These are phyloP conservation scores for Corydoras sp. DNA, from an alignment of 2,113 vertebrate species.

Conservation along the genomic window DNA sequence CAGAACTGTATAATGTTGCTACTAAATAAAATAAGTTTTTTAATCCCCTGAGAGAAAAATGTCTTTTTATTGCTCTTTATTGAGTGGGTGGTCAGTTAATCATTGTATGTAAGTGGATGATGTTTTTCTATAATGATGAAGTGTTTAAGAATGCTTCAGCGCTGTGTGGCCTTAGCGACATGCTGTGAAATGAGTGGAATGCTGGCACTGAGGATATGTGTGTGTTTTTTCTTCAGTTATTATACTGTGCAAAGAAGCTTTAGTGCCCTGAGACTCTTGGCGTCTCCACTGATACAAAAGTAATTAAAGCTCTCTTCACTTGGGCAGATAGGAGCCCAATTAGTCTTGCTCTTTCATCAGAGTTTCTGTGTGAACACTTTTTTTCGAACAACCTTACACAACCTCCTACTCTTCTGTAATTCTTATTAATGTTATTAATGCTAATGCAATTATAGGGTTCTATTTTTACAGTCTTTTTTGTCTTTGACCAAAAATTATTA, in stretches of 20 bases:
- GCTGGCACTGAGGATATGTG: slow-evolving; percentile 6
- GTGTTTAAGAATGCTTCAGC: slow-evolving; percentile 16
- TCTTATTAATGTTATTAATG: slow-evolving; percentile 31
- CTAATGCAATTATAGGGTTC: slow-evolving; percentile 24
- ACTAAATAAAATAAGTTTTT: background rate
- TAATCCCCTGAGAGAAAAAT: background rate
- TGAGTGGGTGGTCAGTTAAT: slow-evolving; percentile 1
- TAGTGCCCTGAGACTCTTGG: slow-evolving; percentile 21
- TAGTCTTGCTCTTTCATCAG: slow-evolving; percentile 34
- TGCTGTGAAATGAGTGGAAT: background rate
- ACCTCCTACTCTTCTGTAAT: slow-evolving; percentile 24
- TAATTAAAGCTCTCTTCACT: slow-evolving; percentile 36
- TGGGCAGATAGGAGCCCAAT: slow-evolving; percentile 29
- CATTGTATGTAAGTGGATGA: slow-evolving; percentile 1
- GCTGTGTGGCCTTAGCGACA: slow-evolving; percentile 16
- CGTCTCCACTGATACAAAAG: slow-evolving; percentile 33
- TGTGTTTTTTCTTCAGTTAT: slow-evolving; percentile 11
- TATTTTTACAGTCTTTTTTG: slow-evolving; percentile 14
- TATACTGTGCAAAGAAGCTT: slow-evolving; percentile 20
- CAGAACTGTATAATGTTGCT: background rate
- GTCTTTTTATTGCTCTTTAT: slow-evolving; percentile 3
- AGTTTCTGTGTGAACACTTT: slow-evolving; percentile 28
- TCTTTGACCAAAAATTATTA: slow-evolving; percentile 16
- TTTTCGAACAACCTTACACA: slow-evolving; percentile 10
- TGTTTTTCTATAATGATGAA: slow-evolving; percentile 20